A percentile compares a stretch with the other conserved stretches of the same genome.
phyloP scores from a whole-genome alignment of 2,113 vertebrate species.

The Bucco capensis region DNA sequence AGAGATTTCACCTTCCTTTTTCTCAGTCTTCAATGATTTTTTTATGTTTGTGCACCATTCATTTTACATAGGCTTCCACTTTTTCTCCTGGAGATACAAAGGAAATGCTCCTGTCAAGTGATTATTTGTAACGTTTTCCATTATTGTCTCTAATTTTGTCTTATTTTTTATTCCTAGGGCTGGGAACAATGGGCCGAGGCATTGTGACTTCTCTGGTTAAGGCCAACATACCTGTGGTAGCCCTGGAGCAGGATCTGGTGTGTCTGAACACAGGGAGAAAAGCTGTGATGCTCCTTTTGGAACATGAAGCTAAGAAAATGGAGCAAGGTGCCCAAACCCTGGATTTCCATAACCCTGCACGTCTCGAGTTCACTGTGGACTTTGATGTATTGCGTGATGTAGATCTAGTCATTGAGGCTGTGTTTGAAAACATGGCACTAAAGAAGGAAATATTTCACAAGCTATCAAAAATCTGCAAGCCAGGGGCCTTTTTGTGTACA shows the following conservation, averaged over 20 bases:
- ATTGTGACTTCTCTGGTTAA: constrained; percentile 82
- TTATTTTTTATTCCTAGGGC: constrained; percentile 73
- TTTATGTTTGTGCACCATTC: background rate
- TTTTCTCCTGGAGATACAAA: background rate
- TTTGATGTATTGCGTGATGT: constrained; percentile 70
- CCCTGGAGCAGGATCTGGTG: constrained; percentile 81
- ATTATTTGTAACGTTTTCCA: background rate
- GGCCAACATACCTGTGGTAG: constrained; percentile 83
- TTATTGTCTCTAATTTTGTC: background rate
- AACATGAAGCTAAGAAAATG: constrained; percentile 75
- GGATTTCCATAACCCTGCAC: constrained; percentile 22
- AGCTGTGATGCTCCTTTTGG: constrained; percentile 73
- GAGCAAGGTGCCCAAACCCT: constrained; percentile 15
- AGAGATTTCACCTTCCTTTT: background rate
- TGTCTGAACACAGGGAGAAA: constrained; percentile 75
- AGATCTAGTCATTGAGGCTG: constrained; percentile 90
- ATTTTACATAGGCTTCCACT: background rate
- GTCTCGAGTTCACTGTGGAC: constrained; percentile 74
- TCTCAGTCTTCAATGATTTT: background rate
- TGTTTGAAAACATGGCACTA: constrained; percentile 87
- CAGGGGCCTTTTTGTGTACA: constrained; percentile 79
- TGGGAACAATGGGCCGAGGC: constrained; percentile 93
- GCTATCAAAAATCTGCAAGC: constrained; percentile 79
- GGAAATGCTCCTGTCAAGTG: background rate
- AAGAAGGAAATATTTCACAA: constrained; percentile 85